phyloP scores from a whole-genome alignment of 2,888 invertebrate species.

The Brachyptera putata region DNA sequence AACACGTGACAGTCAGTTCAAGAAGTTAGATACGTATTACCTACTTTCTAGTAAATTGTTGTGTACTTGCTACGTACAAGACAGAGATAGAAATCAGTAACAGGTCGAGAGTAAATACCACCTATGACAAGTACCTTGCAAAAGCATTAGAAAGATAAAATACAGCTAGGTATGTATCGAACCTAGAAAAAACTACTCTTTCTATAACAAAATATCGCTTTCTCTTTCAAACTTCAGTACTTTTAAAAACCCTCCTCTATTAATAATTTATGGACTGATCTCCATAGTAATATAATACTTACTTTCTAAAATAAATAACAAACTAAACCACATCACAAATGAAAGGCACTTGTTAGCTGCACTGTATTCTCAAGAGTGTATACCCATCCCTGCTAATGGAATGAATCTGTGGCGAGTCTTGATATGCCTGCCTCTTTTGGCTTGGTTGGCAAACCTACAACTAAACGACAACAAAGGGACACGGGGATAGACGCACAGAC shows the following conservation, averaged over 20 bases:
- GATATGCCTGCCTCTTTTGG: neutral
- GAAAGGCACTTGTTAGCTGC: constrained; percentile 32
- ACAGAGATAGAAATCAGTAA: neutral
- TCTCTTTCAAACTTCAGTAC: neutral
- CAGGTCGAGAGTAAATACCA: too few relatives aligned
- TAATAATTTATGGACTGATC: neutral
- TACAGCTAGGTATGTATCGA: neutral
- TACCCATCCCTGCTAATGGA: constrained; percentile 10
- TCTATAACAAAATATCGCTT: constrained; percentile 11
- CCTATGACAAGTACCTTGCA: neutral
- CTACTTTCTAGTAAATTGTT: too few relatives aligned
- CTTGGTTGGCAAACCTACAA: too few relatives aligned
- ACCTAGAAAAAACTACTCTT: constrained; percentile 1
- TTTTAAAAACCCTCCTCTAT: too few relatives aligned
- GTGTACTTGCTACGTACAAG: too few relatives aligned
- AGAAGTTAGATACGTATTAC: neutral
- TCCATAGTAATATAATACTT: neutral
- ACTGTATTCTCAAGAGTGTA: constrained; percentile 17
- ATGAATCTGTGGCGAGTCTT: constrained; percentile 13
- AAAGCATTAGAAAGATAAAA: constrained; percentile 3
- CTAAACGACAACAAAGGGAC: neutral
- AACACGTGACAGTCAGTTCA: constrained; percentile 3
- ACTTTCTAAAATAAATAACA: constrained; percentile 29
- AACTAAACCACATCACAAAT: constrained; percentile 30
- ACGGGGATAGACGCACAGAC: neutral